Conservation (phyloP, 2,797 vertebrate genomes). For the Acrocephalus scirpaceus region DNA sequence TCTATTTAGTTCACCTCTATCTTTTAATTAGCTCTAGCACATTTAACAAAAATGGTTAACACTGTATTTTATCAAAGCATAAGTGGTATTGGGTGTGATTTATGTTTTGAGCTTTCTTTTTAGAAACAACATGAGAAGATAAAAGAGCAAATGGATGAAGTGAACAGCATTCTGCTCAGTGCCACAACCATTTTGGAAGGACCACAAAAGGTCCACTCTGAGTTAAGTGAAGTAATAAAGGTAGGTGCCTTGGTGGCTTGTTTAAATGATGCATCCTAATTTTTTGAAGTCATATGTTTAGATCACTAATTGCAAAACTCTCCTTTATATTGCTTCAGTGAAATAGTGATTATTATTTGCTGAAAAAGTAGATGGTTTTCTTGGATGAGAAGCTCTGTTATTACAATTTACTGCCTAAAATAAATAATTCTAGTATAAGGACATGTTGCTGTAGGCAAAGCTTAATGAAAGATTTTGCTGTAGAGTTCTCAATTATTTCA, state of each 20-base stretch:
- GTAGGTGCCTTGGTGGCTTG: conserved; percentile 65
- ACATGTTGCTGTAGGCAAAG: background rate
- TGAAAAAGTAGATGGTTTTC: background rate
- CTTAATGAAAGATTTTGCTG: background rate
- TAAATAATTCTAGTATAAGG: background rate
- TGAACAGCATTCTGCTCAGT: conserved; percentile 75
- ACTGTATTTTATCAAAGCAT: background rate
- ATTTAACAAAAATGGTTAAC: background rate
- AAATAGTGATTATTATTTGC: background rate
- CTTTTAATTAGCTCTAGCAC: background rate
- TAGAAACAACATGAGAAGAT: conserved; percentile 70
- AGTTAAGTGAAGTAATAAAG: conserved; percentile 83
- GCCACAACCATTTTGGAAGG: conserved; percentile 70
- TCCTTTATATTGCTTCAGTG: background rate
- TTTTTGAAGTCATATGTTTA: background rate
- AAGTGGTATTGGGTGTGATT: background rate
- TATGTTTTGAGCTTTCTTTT: background rate
- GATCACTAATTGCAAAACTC: background rate
- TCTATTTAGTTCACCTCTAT: background rate
- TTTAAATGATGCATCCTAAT: background rate
- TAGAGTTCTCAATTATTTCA: background rate
- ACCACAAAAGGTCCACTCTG: conserved; percentile 66
- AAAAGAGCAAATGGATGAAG: conserved; percentile 67
- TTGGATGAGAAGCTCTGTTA: background rate
- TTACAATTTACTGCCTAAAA: background rate